These are phyloP conservation scores for Pempheris klunzingeri DNA, from an alignment of 2,797 vertebrate genomes.

Conservation along the genomic window DNA sequence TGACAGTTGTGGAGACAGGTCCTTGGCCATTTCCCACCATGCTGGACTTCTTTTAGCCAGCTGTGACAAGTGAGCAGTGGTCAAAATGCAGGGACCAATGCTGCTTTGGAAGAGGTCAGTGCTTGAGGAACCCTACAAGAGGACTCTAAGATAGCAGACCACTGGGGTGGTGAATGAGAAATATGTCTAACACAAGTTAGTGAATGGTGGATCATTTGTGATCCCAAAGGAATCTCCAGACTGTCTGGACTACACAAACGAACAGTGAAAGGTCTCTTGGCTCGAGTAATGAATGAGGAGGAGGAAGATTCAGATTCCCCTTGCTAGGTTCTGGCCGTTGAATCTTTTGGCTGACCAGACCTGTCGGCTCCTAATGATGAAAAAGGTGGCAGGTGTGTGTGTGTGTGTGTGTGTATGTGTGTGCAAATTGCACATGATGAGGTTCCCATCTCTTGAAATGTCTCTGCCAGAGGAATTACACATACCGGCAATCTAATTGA, in stretches of 20 bases:
- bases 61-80: constrained; percentile 45
- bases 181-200: constrained; percentile 19
- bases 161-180: constrained; percentile 17
- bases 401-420: constrained; percentile 62
- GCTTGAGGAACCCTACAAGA: constrained; percentile 4
- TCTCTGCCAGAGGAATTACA: constrained; percentile 76
- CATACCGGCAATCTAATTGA: constrained; percentile 79
- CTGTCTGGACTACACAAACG: constrained; percentile 57
- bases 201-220: constrained; percentile 49
- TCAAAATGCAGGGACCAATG: constrained; percentile 30
- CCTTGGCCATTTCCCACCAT: constrained; percentile 56
- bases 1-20: constrained; percentile 33
- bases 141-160: constrained; percentile 23
- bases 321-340: constrained; percentile 12
- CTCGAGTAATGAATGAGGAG: constrained; percentile 47
- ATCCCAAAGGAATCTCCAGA: constrained; percentile 27
- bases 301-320: constrained; percentile 48
- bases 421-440: constrained; percentile 82
- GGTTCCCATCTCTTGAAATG: constrained; percentile 69
- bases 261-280: constrained; percentile 56
- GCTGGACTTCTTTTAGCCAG: constrained; percentile 32
- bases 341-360: constrained; percentile 52
- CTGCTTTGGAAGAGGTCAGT: constrained; percentile 39
- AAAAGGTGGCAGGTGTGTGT: constrained; percentile 74
- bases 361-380: constrained; percentile 74